These are phyloP conservation scores for Periphyllus acericola DNA, from an alignment of 2,888 invertebrate species.

Conservation along the genomic window DNA sequence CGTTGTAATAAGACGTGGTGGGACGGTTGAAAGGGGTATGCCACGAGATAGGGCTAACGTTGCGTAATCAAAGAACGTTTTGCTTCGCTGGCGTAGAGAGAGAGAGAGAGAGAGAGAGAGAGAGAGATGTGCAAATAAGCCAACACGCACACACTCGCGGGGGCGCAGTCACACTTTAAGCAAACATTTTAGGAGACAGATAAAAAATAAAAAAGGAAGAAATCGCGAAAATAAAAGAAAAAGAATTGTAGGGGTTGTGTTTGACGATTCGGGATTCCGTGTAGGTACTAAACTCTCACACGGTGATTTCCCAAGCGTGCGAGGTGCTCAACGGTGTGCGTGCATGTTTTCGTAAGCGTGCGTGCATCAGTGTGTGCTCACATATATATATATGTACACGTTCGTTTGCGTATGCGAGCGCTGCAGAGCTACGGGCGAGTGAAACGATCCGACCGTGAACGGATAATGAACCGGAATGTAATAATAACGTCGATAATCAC, in stretches of 20 bases:
- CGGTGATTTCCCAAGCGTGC: constrained; percentile 33
- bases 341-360: not conserved
- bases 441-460: constrained; percentile 36
- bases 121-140: constrained; percentile 36
- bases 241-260: constrained; percentile 3
- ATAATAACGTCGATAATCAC: constrained; percentile 27
- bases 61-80: constrained; percentile 52
- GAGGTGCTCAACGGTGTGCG: no score
- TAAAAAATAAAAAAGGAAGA: not conserved
- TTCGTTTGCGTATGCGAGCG: not conserved
- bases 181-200: constrained; percentile 17
- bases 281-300: not conserved
- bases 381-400: no score
- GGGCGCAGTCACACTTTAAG: not conserved
- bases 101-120: not conserved
- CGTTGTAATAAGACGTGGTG: not conserved
- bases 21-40: not conserved
- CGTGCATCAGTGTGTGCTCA: no score
- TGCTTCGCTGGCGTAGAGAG: not conserved
- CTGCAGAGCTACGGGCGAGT: not conserved
- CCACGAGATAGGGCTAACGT: not conserved
- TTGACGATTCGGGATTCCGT: constrained; percentile 24
- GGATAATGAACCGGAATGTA: constrained; percentile 49
- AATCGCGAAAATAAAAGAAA: constrained; percentile 2
- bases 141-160: not conserved